Evolutionary conservation across 2,888 invertebrate species (phyloP).

Genomic region (Scaptomyza tumidula): DNA sequence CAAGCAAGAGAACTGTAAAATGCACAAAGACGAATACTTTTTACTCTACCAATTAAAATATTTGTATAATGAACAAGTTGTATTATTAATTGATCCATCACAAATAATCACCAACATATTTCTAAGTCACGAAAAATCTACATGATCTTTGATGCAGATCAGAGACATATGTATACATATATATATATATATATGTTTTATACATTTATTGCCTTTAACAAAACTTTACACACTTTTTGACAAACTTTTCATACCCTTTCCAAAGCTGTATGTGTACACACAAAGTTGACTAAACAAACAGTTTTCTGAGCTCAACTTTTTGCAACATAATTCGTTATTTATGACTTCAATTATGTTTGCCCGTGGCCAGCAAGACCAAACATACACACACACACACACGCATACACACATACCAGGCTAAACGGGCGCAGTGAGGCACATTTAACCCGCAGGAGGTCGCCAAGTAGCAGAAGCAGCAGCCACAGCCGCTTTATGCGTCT

Average conservation of each 20-base stretch:
- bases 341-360: constrained; percentile 80
- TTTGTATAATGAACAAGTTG: no score
- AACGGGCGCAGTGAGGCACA: constrained; percentile 66
- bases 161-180: no score
- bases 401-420: constrained; percentile 53
- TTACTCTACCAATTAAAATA: background rate
- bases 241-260: background rate
- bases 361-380: constrained; percentile 53
- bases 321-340: constrained; percentile 79
- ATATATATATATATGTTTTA: no score
- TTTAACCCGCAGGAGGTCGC: constrained; percentile 57
- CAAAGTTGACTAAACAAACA: constrained; percentile 67
- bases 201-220: background rate
- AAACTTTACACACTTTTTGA: background rate
- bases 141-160: no score
- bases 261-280: background rate
- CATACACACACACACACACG: constrained; percentile 28
- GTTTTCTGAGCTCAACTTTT: constrained; percentile 64
- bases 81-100: no score
- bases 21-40: background rate
- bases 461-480: constrained; percentile 17
- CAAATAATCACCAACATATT: no score
- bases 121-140: no score
- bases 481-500: constrained; percentile 17
- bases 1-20: background rate